Percentiles rank a stretch among this genome's conserved stretches.
phyloP scores from a whole-genome alignment of 2,797 vertebrate genomes.

The Tauraco hartlaubi region DNA sequence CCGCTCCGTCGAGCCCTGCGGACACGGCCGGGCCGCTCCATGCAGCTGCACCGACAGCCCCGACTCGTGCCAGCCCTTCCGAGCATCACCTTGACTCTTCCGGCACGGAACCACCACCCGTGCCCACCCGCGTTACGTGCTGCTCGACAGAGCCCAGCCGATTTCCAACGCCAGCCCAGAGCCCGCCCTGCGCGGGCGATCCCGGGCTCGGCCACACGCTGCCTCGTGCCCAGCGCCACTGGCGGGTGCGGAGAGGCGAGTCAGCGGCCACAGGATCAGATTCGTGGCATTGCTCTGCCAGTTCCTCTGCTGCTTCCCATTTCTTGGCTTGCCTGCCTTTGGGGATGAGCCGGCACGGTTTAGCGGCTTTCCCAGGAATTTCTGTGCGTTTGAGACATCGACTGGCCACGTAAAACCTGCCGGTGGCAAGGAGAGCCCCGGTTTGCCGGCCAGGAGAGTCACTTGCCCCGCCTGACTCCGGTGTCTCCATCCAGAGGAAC shows the following conservation, averaged over 20 bases:
- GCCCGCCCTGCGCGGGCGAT: too few relatives aligned
- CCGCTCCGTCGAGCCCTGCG: neutral
- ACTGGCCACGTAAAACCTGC: too few relatives aligned
- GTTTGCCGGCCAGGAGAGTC: neutral
- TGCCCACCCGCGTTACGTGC: neutral
- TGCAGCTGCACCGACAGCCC: neutral
- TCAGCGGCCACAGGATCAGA: fast-evolving
- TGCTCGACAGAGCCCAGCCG: neutral
- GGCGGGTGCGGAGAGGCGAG: too few relatives aligned
- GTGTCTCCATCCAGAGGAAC: neutral
- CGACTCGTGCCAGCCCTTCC: neutral
- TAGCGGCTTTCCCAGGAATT: neutral
- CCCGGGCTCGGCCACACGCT: neutral
- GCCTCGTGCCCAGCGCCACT: neutral
- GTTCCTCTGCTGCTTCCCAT: neutral
- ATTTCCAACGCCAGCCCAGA: too few relatives aligned
- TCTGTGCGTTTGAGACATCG: neutral
- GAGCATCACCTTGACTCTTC: neutral
- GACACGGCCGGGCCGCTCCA: neutral
- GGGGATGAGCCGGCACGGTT: neutral
- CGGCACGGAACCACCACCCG: neutral
- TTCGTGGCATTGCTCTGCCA: too few relatives aligned
- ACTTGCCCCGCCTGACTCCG: neutral
- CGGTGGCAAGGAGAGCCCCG: neutral
- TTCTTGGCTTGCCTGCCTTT: neutral